Evolutionary conservation across 2,797 vertebrate species (phyloP).

Genomic region (Acanthurus lineatus): DNA sequence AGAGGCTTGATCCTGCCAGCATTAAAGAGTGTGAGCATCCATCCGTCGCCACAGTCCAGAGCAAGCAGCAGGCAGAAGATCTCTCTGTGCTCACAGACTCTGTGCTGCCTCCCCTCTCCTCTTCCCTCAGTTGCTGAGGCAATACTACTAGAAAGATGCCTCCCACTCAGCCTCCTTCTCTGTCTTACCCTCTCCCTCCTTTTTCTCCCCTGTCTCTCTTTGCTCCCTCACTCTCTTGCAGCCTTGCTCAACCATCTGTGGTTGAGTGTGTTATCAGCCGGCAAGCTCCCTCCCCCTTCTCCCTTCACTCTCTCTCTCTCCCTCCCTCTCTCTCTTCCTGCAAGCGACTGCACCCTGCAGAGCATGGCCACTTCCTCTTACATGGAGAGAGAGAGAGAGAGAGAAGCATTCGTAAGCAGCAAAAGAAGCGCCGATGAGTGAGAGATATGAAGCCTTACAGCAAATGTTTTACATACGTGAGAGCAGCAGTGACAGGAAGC

Average conservation of each 20-base stretch:
- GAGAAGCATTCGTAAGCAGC: slow-evolving; percentile 33
- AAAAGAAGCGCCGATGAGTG: slow-evolving; percentile 57
- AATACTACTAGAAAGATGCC: slow-evolving; percentile 58
- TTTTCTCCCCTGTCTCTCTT: slow-evolving; percentile 18
- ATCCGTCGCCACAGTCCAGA: slow-evolving; percentile 40
- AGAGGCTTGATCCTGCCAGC: slow-evolving; percentile 35
- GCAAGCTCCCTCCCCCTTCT: slow-evolving; percentile 81
- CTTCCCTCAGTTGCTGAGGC: slow-evolving; percentile 49
- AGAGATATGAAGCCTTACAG: slow-evolving; percentile 58
- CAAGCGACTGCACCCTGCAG: slow-evolving; percentile 76
- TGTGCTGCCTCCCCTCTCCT: slow-evolving; percentile 43
- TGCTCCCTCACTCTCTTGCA: slow-evolving; percentile 67
- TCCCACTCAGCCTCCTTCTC: slow-evolving; percentile 59
- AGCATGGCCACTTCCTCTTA: slow-evolving; percentile 90
- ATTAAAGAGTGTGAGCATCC: slow-evolving; percentile 50
- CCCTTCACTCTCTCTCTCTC: slow-evolving; percentile 54
- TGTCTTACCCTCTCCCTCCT: slow-evolving; percentile 43
- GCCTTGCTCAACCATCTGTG: slow-evolving; percentile 83
- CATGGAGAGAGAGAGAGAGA: slow-evolving; percentile 47
- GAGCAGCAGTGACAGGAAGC: slow-evolving; percentile 62
- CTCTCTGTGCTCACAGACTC: slow-evolving; percentile 36
- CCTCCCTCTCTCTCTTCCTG: slow-evolving; percentile 68
- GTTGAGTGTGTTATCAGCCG: slow-evolving; percentile 79
- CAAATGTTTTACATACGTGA: slow-evolving; percentile 66
- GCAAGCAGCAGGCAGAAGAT: slow-evolving; percentile 45